Evolutionary conservation across 2,797 vertebrate species (phyloP).

Genomic region (Graptemys geographica): DNA sequence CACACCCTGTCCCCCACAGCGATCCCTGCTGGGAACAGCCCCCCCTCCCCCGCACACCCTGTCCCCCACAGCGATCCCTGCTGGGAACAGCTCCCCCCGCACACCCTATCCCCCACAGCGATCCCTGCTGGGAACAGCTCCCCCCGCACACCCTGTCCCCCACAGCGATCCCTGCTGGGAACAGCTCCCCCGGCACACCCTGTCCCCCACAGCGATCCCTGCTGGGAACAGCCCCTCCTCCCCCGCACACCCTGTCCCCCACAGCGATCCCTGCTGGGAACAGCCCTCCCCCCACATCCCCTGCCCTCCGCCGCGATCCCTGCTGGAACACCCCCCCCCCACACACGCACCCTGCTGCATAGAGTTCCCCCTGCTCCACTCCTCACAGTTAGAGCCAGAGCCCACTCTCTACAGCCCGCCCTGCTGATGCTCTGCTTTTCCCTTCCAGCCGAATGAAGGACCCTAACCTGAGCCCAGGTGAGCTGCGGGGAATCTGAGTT

Average conservation of each 20-base stretch:
- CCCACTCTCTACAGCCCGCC: background rate
- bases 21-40: no score
- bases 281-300: background rate
- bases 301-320: background rate
- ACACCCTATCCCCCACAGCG: no score
- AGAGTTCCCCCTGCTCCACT: background rate
- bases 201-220: no score
- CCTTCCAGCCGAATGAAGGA: conserved; percentile 83
- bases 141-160: no score
- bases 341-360: accelerated
- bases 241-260: background rate
- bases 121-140: no score
- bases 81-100: background rate
- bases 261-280: background rate
- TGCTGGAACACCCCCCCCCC: background rate
- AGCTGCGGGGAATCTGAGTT: background rate
- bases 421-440: conserved; percentile 40
- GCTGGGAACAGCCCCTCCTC: background rate
- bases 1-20: no score
- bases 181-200: background rate
- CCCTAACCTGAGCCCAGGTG: conserved; percentile 82
- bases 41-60: no score
- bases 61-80: no score
- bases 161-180: background rate
- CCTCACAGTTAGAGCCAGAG: conserved; percentile 25